Conservation (phyloP, 2,888 invertebrate genomes). For the Drosophila cognata region DNA sequence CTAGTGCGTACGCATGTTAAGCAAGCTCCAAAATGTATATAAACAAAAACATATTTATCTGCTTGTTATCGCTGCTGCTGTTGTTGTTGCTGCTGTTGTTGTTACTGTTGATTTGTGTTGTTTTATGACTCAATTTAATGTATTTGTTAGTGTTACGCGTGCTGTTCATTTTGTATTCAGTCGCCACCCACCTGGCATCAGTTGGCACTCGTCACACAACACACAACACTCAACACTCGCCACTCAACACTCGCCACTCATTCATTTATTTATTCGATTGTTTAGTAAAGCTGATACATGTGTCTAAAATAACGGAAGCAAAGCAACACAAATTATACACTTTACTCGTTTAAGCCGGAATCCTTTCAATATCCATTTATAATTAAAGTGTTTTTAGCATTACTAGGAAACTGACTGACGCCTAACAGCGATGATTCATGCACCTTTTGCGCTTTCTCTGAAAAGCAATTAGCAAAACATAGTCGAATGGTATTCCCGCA, state of each 20-base stretch:
- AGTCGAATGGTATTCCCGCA: slow-evolving; percentile 5
- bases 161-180: slow-evolving; percentile 53
- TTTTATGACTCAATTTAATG: slow-evolving; percentile 76
- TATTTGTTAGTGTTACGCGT: slow-evolving; percentile 66
- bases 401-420: slow-evolving; percentile 33
- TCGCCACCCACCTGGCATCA: slow-evolving; percentile 52
- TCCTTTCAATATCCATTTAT: slow-evolving; percentile 44
- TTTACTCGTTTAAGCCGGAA: slow-evolving; percentile 37
- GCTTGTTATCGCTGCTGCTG: slow-evolving; percentile 54
- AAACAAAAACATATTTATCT: slow-evolving; percentile 65
- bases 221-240: slow-evolving; percentile 13
- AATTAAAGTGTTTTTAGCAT: slow-evolving; percentile 16
- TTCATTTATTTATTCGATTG: slow-evolving; percentile 29
- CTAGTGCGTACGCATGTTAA: slow-evolving; percentile 62
- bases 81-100: slow-evolving; percentile 10
- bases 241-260: slow-evolving; percentile 20
- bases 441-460: not conserved
- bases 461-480: slow-evolving; percentile 10
- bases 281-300: slow-evolving; percentile 40
- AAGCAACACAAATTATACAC: slow-evolving; percentile 2
- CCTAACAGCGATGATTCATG: slow-evolving; percentile 36
- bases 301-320: slow-evolving; percentile 50
- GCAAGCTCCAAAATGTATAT: slow-evolving; percentile 24
- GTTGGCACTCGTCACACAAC: not conserved
- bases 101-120: slow-evolving; percentile 49